phyloP scores from a whole-genome alignment of 2,797 vertebrate species.

The Manis crassicaudata region DNA sequence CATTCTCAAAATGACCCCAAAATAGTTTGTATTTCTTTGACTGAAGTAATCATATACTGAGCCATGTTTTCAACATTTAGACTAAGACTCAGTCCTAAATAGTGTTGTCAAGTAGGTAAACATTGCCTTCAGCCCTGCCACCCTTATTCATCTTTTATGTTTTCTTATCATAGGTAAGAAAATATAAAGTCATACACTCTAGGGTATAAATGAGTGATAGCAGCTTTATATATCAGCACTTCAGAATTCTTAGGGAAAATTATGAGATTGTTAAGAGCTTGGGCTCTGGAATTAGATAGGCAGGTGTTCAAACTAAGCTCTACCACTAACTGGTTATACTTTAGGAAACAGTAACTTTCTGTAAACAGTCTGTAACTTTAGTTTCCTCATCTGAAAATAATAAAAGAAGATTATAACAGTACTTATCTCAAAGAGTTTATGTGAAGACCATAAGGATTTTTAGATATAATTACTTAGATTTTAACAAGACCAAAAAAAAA shows the following conservation, averaged over 20 bases:
- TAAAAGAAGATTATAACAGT: not conserved
- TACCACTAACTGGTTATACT: not conserved
- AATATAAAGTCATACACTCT: not conserved
- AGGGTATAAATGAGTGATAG: not conserved
- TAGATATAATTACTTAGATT: slow-evolving; percentile 22
- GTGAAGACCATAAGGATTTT: slow-evolving; percentile 25
- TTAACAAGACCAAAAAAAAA: not conserved
- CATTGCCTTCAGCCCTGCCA: not conserved
- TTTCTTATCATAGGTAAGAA: slow-evolving; percentile 1
- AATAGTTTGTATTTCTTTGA: slow-evolving; percentile 11
- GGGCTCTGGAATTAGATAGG: not conserved
- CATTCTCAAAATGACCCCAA: not conserved
- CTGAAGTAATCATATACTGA: not conserved
- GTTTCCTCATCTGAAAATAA: not conserved
- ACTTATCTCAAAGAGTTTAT: not conserved
- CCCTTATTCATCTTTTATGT: not conserved
- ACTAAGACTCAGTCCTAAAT: not conserved
- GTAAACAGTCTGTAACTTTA: not conserved
- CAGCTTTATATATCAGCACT: not conserved
- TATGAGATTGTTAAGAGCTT: not conserved
- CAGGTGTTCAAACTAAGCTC: not conserved
- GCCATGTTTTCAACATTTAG: slow-evolving; percentile 20
- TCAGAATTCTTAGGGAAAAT: not conserved
- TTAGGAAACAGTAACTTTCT: not conserved
- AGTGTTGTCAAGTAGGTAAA: not conserved